Conservation (phyloP, 2,797 vertebrate genomes). For the Jordanella pulchra region DNA sequence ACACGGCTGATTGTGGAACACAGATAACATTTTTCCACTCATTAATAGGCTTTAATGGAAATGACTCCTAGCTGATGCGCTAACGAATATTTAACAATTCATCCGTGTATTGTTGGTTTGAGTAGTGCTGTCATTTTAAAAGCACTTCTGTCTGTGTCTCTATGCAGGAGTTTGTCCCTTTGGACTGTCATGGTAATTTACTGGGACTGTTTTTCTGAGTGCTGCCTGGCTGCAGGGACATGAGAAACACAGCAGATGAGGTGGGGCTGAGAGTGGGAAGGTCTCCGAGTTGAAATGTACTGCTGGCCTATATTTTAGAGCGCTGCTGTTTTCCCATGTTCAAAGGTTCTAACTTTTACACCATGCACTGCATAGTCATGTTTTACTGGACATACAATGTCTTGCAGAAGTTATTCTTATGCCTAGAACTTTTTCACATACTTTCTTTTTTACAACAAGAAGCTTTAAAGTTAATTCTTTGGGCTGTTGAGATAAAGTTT, state of each 20-base stretch:
- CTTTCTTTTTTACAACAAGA: not conserved
- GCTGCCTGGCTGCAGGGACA: slow-evolving; percentile 21
- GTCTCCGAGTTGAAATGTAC: slow-evolving; percentile 31
- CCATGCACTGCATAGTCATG: not conserved
- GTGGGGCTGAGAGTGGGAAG: slow-evolving; percentile 20
- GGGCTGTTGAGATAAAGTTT: no score
- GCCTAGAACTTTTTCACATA: not conserved
- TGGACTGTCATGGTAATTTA: slow-evolving; percentile 1
- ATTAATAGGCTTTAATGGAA: not conserved
- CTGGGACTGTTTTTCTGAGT: slow-evolving; percentile 13
- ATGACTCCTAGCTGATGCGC: not conserved
- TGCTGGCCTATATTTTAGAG: slow-evolving; percentile 25
- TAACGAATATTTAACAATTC: not conserved
- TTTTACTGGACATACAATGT: not conserved
- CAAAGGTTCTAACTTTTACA: slow-evolving; percentile 15
- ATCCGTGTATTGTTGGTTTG: not conserved
- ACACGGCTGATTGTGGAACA: not conserved
- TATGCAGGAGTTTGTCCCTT: slow-evolving; percentile 4
- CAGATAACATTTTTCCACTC: not conserved
- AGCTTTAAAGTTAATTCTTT: not conserved
- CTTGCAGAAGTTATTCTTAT: not conserved
- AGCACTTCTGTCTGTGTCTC: not conserved
- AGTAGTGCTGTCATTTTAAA: not conserved
- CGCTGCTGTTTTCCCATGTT: slow-evolving; percentile 22
- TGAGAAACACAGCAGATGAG: slow-evolving; percentile 25